Evolutionary conservation across 2,113 vertebrate species (phyloP), one percentile per base, ranked within the genome.

Genomic region (Pandion haliaetus): DNA sequence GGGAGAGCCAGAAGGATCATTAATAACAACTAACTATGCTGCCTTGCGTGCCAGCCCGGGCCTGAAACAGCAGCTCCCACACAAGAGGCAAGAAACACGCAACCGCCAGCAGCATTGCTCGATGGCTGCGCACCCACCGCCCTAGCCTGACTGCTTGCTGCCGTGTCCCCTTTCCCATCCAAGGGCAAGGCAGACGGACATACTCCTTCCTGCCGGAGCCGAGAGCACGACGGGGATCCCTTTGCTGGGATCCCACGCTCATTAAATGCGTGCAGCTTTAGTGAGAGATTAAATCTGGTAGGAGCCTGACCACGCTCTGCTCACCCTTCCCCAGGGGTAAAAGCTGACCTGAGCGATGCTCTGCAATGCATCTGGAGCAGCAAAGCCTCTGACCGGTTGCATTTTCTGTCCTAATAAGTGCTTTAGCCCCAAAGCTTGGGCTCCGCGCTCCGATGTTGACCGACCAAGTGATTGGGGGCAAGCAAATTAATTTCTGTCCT

Each of bases 1-100:
- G 78, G 45, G 79, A 73, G 90, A 95, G 90, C 95, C 98, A 97
- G 98, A 94, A 98, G 98, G 98, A 98, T 98, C 98, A 97, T 98
- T 98, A 98, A 98, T 97, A 96, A 98, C 98, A 97, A 97, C 97
- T 67, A 96, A 98, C 71, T 32, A 38, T 2, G 62, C n/a, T 44
- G 83, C 74, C 58, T 71, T 62, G 92, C 74, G 47, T 78, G 94
- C 89, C 93, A 88, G 76, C 63, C 71, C 7, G 8, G 40, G 76
- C 69, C 36, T 8, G 34, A 55, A 70, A 36, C 82, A 5, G 94
- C 93, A 54, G 94, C 79, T 86, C 86, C 88, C 84, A 40, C 85
- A 34, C 73, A 50, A 29, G 47, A 44, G 87, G 66, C 54, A 10
- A 70, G n/a, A 55, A 24, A 36, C 1, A 2, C 1, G 13, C 6